Conservation (phyloP, 2,797 vertebrate genomes). For the Thunnus albacares region DNA sequence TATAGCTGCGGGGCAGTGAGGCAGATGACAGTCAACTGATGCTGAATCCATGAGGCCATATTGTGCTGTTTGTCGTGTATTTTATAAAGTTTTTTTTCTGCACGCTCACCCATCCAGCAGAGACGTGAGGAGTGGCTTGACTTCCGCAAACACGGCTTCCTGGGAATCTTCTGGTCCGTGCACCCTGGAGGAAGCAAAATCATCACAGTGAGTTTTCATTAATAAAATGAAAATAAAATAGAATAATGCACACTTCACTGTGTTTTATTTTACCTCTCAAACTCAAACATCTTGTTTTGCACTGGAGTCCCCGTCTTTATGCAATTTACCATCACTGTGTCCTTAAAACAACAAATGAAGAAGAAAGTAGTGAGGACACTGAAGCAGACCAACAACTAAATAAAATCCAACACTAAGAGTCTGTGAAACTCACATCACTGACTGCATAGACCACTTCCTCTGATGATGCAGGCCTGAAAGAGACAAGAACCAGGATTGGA, state of each 20-base stretch:
- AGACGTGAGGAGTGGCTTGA: conserved; percentile 89
- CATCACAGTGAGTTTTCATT: background rate
- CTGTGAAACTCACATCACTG: conserved; percentile 86
- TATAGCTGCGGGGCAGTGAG: conserved; percentile 82
- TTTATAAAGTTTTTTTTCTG: background rate
- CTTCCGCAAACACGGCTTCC: conserved; percentile 87
- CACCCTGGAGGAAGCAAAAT: conserved; percentile 79
- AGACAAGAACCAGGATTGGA: background rate
- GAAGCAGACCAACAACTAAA: background rate
- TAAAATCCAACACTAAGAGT: background rate
- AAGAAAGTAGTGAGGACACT: background rate
- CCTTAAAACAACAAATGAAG: conserved; percentile 77
- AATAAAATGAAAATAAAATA: background rate
- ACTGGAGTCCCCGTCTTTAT: conserved; percentile 78
- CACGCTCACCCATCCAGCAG: conserved; percentile 89
- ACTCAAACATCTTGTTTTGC: conserved; percentile 87
- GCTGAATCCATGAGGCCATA: background rate
- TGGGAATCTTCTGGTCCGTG: conserved; percentile 87
- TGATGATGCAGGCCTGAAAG: conserved; percentile 72
- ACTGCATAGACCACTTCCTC: conserved; percentile 82
- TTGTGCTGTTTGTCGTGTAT: background rate
- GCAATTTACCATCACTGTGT: conserved; percentile 88
- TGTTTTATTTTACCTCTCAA: conserved; percentile 87
- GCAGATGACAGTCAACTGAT: background rate
- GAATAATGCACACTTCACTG: background rate